A percentile compares a stretch with the other conserved stretches of the same genome.
These are phyloP conservation scores for Axea sp. DNA, from an alignment of 2,888 invertebrate species.

Conservation along the genomic window DNA sequence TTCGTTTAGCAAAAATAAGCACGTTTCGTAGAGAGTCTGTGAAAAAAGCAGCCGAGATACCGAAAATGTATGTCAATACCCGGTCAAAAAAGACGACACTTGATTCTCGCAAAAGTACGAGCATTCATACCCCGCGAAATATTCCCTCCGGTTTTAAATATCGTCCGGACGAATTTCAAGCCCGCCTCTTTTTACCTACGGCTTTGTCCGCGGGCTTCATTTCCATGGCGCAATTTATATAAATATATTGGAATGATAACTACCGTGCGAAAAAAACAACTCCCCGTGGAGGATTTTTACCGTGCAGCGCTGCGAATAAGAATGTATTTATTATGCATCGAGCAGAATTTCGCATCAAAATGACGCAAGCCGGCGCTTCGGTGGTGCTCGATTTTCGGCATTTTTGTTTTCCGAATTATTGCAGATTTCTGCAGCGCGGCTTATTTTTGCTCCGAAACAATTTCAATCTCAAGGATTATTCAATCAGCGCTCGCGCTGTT, in stretches of 20 bases:
- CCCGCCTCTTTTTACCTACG: constrained; percentile 10
- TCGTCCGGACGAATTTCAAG: constrained; percentile 21
- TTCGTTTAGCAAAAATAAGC: neutral
- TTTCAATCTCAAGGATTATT: neutral
- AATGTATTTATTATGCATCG: constrained; percentile 31
- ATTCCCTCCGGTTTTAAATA: constrained; percentile 23
- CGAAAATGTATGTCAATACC: constrained; percentile 15
- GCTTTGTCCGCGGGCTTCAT: constrained; percentile 17
- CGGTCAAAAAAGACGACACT: constrained; percentile 11
- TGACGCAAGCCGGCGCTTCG: constrained; percentile 11
- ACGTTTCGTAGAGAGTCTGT: neutral
- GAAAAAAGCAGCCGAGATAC: neutral
- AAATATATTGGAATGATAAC: constrained; percentile 32
- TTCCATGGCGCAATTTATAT: constrained; percentile 26
- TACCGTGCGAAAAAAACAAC: constrained; percentile 6
- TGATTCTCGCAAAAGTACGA: constrained; percentile 7
- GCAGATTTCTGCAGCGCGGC: neutral
- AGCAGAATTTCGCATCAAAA: constrained; percentile 16
- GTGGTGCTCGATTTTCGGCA: constrained; percentile 13
- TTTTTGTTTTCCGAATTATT: constrained; percentile 6
- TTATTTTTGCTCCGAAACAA: neutral
- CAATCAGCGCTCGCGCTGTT: neutral
- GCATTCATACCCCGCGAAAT: constrained; percentile 20
- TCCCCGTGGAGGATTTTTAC: constrained; percentile 12
- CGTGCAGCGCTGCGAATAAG: neutral